A percentile compares a stretch with the other conserved stretches of the same genome.
phyloP scores from a whole-genome alignment of 2,888 invertebrate species.

The Tanypteryx hageni region DNA sequence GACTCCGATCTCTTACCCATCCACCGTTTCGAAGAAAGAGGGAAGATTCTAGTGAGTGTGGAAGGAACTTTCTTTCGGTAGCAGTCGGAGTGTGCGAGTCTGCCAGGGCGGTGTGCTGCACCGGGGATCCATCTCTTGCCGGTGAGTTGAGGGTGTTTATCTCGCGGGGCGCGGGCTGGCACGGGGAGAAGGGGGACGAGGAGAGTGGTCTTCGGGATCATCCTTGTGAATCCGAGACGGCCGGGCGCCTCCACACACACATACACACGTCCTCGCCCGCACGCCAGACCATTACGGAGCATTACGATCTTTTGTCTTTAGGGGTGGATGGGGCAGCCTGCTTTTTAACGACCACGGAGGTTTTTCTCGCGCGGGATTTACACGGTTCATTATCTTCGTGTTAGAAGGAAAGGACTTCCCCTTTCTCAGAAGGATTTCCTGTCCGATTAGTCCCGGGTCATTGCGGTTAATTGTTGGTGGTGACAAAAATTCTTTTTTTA shows the following conservation, averaged over 20 bases:
- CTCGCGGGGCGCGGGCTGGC: not conserved
- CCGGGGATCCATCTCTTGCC: not conserved
- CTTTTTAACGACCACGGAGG: too few species aligned
- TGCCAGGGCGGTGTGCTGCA: not conserved
- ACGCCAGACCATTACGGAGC: not conserved
- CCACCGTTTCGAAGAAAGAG: not conserved
- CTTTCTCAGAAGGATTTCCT: not conserved
- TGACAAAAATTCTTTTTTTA: too few species aligned
- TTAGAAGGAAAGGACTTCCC: not conserved
- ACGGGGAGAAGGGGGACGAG: not conserved
- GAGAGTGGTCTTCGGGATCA: not conserved
- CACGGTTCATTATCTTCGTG: not conserved
- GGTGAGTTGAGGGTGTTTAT: not conserved
- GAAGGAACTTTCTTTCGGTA: not conserved
- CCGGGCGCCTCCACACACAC: not conserved
- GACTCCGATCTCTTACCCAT: not conserved
- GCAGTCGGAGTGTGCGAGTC: not conserved
- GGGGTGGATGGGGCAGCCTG: not conserved
- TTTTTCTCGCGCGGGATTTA: not conserved
- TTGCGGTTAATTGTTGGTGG: not conserved
- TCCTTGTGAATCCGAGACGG: conserved; percentile 28
- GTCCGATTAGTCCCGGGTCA: not conserved
- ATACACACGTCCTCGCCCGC: not conserved
- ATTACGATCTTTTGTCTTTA: not conserved
- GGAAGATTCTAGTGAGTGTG: not conserved